These are phyloP conservation scores for Caenorhabditis brenneri DNA, from an alignment of 1,140 invertebrate genomes.

Conservation along the genomic window DNA sequence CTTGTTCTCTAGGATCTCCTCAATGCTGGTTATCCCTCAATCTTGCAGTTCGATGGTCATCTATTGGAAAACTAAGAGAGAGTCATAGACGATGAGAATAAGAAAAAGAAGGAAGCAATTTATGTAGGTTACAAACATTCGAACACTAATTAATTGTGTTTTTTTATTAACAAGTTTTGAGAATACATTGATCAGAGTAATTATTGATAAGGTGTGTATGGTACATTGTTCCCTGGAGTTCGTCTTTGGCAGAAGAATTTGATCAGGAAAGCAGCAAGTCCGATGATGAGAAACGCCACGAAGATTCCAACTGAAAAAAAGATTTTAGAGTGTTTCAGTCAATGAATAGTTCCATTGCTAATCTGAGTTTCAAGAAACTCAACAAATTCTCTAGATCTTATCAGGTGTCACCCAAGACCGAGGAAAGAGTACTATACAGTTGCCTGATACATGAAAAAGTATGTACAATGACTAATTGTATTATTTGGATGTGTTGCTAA, in stretches of 20 bases:
- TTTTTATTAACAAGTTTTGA: not conserved
- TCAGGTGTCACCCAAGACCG: no score
- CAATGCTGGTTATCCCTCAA: not conserved
- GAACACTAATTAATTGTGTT: not conserved
- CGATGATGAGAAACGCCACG: constrained; percentile 8
- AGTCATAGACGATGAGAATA: not conserved
- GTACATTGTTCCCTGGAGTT: not conserved
- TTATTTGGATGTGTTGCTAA: no score
- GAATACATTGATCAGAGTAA: not conserved
- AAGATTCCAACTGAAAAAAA: constrained; percentile 17
- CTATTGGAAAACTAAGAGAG: not conserved
- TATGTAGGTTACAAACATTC: not conserved
- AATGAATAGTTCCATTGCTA: no score
- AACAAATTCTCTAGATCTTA: no score
- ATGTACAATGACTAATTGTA: no score
- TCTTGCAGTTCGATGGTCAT: constrained; percentile 36
- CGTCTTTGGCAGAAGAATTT: not conserved
- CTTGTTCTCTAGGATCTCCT: not conserved
- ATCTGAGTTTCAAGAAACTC: no score
- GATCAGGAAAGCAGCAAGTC: not conserved
- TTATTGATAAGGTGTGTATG: constrained; percentile 15
- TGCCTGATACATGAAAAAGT: no score
- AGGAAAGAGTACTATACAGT: no score
- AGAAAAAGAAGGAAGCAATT: not conserved
- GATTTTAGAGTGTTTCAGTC: no score